Evolutionary conservation across 2,113 vertebrate genomes (phyloP).

Genomic region (Girardinichthys multiradiatus): DNA sequence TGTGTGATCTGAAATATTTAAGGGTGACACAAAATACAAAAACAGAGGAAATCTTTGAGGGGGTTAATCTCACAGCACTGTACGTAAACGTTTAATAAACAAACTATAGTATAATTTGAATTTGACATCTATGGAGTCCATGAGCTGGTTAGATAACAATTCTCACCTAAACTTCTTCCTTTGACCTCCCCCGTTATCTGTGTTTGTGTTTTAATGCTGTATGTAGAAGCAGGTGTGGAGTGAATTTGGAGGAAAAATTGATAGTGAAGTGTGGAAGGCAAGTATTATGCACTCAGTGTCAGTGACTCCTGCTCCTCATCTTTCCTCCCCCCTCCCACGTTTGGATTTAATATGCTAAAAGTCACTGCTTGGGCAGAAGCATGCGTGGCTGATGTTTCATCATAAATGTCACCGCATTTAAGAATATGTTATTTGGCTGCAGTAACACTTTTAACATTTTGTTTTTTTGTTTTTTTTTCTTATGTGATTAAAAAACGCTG

Average conservation of each 20-base stretch:
- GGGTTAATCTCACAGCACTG: neutral
- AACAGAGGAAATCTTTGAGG: neutral
- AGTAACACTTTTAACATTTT: slow-evolving; percentile 28
- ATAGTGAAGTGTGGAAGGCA: slow-evolving; percentile 99
- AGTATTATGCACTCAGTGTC: slow-evolving; percentile 83
- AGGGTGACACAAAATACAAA: no score
- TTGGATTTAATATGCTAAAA: slow-evolving; percentile 28
- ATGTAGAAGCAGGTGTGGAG: slow-evolving; percentile 97
- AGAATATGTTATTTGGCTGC: slow-evolving; percentile 42
- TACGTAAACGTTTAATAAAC: neutral
- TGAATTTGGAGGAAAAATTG: slow-evolving; percentile 99
- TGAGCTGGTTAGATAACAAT: slow-evolving; percentile 84
- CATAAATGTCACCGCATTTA: slow-evolving; percentile 38
- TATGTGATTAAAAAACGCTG: slow-evolving; percentile 8
- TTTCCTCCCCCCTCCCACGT: slow-evolving; percentile 40
- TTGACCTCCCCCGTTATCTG: slow-evolving; percentile 41
- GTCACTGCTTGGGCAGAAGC: slow-evolving; percentile 59
- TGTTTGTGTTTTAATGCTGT: slow-evolving; percentile 69
- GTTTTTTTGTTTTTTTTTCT: slow-evolving; percentile 13
- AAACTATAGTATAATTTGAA: neutral
- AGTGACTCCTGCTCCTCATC: slow-evolving; percentile 33
- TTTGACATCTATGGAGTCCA: slow-evolving; percentile 59
- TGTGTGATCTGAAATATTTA: no score
- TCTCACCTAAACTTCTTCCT: slow-evolving; percentile 81
- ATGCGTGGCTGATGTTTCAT: slow-evolving; percentile 67